Evolutionary conservation across 2,113 vertebrate species (phyloP), one percentile per base, ranked within the genome.

Genomic region (Pimephales promelas): DNA sequence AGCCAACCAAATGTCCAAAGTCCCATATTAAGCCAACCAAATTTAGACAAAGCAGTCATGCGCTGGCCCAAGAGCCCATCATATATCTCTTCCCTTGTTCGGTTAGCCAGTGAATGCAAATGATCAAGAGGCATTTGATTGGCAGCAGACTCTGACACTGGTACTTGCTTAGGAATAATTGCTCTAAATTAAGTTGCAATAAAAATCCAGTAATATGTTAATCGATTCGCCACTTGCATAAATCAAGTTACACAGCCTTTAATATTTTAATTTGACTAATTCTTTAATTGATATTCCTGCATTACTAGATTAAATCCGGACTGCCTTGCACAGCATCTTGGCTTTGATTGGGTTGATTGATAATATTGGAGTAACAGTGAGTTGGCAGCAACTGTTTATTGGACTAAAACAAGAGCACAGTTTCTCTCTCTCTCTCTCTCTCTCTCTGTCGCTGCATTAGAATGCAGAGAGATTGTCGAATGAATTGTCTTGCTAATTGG

Each of bases 401-500:
- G 36, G 54, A 52, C 22, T 71, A 66, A 83, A 24, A 73, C 24
- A 45, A 59, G 24, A 45, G n/a, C 57, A 49, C 43, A 24, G 47
- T 66, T 47, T 76, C 26, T 74, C 31, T 31, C 31, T 31, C 31
- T 31, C 31, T 34, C 31, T 34, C 31, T 34, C 31, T 34, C 31
- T 34, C 31, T 34, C 31, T 34, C 31, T 34, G n/a, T 24, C 9
- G 59, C 77, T 79, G 77, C 76, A 86, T 85, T 83, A 66, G 24
- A 85, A 77, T 26, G 79, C 82, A 74, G 76, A 40, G 40, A 66
- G 76, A 76, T 71, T 81, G 73, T 81, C 71, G 68, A 75, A 76
- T 71, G 68, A 75, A 76, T 71, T 59, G 49, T 71, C 45, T 82
- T 24, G 54, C 59, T 84, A 85, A 87, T 86, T 88, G 85, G 59